Evolutionary conservation across 1,140 invertebrate species (phyloP).

Genomic region (Bursaphelenchus mucronatus): DNA sequence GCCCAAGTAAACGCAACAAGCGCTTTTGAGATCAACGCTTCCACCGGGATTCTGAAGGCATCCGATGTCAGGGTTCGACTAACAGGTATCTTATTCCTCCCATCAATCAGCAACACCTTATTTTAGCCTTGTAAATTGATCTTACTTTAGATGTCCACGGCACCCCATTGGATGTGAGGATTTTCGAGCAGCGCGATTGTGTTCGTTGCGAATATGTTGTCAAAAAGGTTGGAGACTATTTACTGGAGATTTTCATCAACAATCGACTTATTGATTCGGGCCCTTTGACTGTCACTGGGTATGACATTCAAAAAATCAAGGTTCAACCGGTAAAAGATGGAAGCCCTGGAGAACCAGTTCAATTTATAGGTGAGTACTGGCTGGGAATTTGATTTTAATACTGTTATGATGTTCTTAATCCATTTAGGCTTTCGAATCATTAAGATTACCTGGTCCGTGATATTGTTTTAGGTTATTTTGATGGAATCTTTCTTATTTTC

Average conservation of each 20-base stretch:
- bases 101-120: slow-evolving; percentile 2
- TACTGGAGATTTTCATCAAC: slow-evolving; percentile 80
- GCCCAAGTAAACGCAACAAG: slow-evolving; percentile 79
- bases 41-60: slow-evolving; percentile 37
- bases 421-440: no score
- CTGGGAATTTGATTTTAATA: background rate
- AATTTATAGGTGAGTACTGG: slow-evolving; percentile 56
- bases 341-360: slow-evolving; percentile 51
- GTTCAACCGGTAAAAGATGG: slow-evolving; percentile 47
- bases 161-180: background rate
- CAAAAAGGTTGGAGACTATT: slow-evolving; percentile 72
- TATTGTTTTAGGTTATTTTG: no score
- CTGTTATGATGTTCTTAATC: background rate
- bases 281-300: slow-evolving; percentile 45
- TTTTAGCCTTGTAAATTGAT: no score
- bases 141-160: slow-evolving; percentile 7
- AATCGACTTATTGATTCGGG: slow-evolving; percentile 83
- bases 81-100: slow-evolving; percentile 8
- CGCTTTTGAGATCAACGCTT: slow-evolving; percentile 72
- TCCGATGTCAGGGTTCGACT: slow-evolving; percentile 40
- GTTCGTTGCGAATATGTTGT: slow-evolving; percentile 36
- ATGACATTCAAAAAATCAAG: slow-evolving; percentile 40
- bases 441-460: no score
- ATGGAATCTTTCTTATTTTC: no score
- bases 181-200: slow-evolving; percentile 6